These are phyloP conservation scores for Helobdella robusta DNA, from an alignment of 2,888 invertebrate species.

Conservation along the genomic window DNA sequence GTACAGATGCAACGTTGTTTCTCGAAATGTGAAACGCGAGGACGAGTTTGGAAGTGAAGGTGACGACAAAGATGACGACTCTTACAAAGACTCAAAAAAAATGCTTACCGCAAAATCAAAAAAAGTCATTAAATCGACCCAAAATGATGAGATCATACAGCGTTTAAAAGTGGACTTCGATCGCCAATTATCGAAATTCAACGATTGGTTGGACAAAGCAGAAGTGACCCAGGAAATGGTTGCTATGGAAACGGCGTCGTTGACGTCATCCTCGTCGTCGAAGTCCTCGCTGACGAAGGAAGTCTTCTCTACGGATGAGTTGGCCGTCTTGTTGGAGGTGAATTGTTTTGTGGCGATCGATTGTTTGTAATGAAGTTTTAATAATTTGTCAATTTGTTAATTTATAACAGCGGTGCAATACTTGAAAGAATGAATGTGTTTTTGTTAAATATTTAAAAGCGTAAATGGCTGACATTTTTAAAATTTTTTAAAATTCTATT, in stretches of 20 bases:
- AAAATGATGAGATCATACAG: too few relatives aligned
- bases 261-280: too few relatives aligned
- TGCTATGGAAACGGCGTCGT: slow-evolving; percentile 39
- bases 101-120: too few relatives aligned
- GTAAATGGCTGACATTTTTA: not conserved
- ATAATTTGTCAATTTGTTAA: not conserved
- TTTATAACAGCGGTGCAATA: not conserved
- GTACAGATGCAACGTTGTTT: too few relatives aligned
- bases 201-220: slow-evolving; percentile 46
- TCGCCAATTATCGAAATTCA: slow-evolving; percentile 37
- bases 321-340: slow-evolving; percentile 46
- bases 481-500: not conserved
- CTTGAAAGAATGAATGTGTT: too few relatives aligned
- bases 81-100: too few relatives aligned
- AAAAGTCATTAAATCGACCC: too few relatives aligned
- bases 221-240: slow-evolving; percentile 45
- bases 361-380: not conserved
- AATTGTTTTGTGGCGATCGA: slow-evolving; percentile 43
- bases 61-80: too few relatives aligned
- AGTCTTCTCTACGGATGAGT: slow-evolving; percentile 55
- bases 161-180: slow-evolving; percentile 44
- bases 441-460: too few relatives aligned
- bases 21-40: too few relatives aligned
- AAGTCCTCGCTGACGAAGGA: too few relatives aligned
- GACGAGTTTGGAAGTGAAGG: too few relatives aligned